Evolutionary conservation across 2,797 vertebrate genomes (phyloP).

Genomic region (Tauraco hartlaubi): DNA sequence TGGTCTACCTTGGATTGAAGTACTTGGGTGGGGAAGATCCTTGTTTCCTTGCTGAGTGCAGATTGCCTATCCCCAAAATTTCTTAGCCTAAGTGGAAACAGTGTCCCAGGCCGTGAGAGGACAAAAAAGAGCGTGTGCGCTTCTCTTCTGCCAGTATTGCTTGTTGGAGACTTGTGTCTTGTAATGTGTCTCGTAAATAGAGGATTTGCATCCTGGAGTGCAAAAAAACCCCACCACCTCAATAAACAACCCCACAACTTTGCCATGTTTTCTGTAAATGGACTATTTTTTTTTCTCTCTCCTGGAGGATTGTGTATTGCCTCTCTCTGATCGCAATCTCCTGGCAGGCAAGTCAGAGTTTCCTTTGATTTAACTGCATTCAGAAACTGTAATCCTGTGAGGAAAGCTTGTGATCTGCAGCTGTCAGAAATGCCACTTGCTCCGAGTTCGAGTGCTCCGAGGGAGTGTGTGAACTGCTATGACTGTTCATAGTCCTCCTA

Average conservation of each 20-base stretch:
- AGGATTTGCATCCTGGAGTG: not conserved
- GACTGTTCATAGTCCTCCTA: not conserved
- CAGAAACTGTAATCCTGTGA: not conserved
- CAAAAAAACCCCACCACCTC: not conserved
- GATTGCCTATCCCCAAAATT: rapidly evolving
- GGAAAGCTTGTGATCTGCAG: not conserved
- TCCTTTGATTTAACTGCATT: not conserved
- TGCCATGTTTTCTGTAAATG: not conserved
- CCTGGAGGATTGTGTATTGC: not conserved
- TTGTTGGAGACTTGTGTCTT: not conserved
- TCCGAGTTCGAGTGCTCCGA: not conserved
- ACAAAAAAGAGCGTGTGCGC: not conserved
- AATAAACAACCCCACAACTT: not conserved
- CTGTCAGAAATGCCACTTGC: not conserved
- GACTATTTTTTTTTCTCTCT: not conserved
- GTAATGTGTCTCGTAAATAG: not conserved
- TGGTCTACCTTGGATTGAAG: not conserved
- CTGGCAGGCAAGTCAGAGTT: not conserved
- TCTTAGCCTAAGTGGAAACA: not conserved
- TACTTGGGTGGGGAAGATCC: rapidly evolving
- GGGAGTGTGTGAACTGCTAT: too few species aligned
- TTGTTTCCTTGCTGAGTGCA: not conserved
- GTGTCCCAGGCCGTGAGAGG: not conserved
- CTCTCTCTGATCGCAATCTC: not conserved
- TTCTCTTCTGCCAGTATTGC: not conserved